Evolutionary conservation across 1,140 invertebrate genomes (phyloP), one percentile per base, ranked within the genome.

Genomic region (Colletes latitarsis): DNA sequence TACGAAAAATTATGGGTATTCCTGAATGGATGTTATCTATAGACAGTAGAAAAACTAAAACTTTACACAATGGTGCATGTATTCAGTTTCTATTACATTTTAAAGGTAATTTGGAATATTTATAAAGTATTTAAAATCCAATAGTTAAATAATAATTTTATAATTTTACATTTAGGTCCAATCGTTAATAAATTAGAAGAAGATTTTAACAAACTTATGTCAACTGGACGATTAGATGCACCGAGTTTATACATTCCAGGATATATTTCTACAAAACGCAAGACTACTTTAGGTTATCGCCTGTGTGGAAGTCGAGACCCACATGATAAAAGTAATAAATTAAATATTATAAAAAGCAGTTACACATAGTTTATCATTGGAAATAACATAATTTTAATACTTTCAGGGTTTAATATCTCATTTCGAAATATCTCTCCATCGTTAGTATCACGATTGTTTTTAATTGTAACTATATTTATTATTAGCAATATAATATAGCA

Each of bases 61-160:
- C 94, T 43, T 94, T 98, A 63, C 96, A 98, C 83, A 94, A 95
- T 82, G 96, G 96, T 64, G 94, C 96, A 74, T 99, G 98, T 89
- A 94, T 98, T n/a, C 97, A 98, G 92, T 95, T 98, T 86, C 94
- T 97, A 53, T 93, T 98, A 77, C 97, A 98, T 91, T 98, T 98
- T 89, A 97, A 96, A 94, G 96, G 95, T 96, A 55, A 81, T 82
- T 71, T 3, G 63, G 12, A 52, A 46, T 17, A 30, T 63, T 52
- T 80, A 12, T 39, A 39, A 46, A n/a, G 39, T 58, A n/a, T 39
- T 66, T 14, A 19, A 41, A 10, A 52, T 30, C 30, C 0, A 14
- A 68, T 46, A 21, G 9, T 66, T 60, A 6, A 78, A 73, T 53
- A 74, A 74, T 52, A 60, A 57, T 55, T 71, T 57, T 68, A 67